Percentiles rank a stretch among this genome's conserved stretches.
phyloP scores from a whole-genome alignment of 1,140 invertebrate genomes.

The Rhyzopertha dominica region DNA sequence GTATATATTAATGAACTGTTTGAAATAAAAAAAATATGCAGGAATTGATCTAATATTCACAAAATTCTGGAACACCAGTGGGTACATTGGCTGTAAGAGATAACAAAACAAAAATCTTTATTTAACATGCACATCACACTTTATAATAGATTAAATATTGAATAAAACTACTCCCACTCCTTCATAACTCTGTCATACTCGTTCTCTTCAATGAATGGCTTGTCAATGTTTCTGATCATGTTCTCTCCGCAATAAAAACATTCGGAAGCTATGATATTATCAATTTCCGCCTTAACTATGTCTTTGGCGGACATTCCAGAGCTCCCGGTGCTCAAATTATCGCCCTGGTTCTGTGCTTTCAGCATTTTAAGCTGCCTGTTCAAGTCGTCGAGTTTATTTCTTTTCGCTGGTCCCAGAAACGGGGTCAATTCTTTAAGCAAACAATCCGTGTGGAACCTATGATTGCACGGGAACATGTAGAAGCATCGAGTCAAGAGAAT shows the following conservation, averaged over 20 bases:
- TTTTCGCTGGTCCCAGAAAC: conserved; percentile 58
- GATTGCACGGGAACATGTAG: conserved; percentile 92
- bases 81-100: too few species aligned
- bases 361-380: conserved; percentile 59
- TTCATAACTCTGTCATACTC: conserved; percentile 77
- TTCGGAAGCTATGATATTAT: conserved; percentile 85
- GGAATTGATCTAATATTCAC: too few species aligned
- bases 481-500: conserved; percentile 80
- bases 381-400: conserved; percentile 56
- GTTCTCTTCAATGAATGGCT: conserved; percentile 75
- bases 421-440: conserved; percentile 75
- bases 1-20: too few species aligned
- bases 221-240: conserved; percentile 85
- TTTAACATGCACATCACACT: too few species aligned
- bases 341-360: conserved; percentile 40
- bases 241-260: conserved; percentile 91
- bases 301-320: conserved; percentile 60
- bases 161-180: conserved; percentile 69
- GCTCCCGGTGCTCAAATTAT: conserved; percentile 52
- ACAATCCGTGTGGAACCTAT: conserved; percentile 93
- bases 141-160: conserved; percentile 8
- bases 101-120: too few species aligned
- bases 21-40: too few species aligned
- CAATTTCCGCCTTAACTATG: conserved; percentile 73
- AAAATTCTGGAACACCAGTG: too few species aligned